Conservation (phyloP, 35 echinoderm and acorn worm species). For the Heliocidaris tuberculata region DNA sequence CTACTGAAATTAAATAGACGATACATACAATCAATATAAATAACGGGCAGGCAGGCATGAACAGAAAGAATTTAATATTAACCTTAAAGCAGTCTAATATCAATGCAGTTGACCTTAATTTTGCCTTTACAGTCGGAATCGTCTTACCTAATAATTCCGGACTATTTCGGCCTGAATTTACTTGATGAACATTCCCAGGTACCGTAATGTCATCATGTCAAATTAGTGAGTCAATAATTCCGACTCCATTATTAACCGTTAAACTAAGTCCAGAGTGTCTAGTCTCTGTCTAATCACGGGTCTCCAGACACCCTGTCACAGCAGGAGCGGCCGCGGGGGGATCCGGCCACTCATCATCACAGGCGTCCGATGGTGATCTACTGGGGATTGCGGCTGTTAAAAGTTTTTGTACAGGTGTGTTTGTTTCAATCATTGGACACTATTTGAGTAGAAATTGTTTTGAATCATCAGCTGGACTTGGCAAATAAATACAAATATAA, state of each 20-base stretch:
- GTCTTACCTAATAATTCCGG: too few relatives aligned
- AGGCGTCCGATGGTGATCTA: background rate
- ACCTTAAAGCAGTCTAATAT: too few relatives aligned
- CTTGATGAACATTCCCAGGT: background rate
- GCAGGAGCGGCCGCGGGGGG: background rate
- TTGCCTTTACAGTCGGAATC: too few relatives aligned
- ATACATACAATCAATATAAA: too few relatives aligned
- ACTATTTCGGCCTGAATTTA: background rate
- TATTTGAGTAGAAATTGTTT: background rate
- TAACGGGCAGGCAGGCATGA: too few relatives aligned
- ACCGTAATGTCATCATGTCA: background rate
- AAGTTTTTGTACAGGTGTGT: background rate
- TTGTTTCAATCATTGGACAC: background rate
- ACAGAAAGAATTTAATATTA: too few relatives aligned
- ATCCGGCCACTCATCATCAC: constrained; percentile 8
- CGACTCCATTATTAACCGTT: background rate
- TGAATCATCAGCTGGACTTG: background rate
- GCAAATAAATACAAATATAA: too few relatives aligned
- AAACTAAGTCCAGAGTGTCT: background rate
- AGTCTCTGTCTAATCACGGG: background rate
- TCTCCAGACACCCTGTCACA: constrained; percentile 7
- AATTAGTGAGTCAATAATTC: background rate
- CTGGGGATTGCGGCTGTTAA: background rate
- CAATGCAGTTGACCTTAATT: too few relatives aligned
- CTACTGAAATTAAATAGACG: too few relatives aligned